Base-by-base conservation (phyloP, 2,113 vertebrate species). In the Neoarius graeffei region DNA sequence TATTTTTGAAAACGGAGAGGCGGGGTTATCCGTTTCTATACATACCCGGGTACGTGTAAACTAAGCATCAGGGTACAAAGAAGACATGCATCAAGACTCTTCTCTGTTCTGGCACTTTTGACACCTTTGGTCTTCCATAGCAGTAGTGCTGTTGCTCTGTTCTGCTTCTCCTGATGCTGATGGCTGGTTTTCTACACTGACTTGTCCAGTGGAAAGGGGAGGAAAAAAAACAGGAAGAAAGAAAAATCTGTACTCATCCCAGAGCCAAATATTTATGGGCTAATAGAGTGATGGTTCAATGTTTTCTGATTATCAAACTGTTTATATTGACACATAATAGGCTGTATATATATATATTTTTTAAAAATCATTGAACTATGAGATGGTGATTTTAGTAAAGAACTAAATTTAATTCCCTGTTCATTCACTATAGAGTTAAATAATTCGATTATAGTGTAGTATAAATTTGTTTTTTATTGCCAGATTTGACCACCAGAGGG, bases 401-500 rank as follows among this genome's bases (percentile, higher is more conserved):
- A 7, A 1, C 4, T 27, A 27, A 56, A 14, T 6, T 14, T n/a
- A 54, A 13, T n/a, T 54, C 4, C 0, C 23, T 73, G 30, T 19
- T 77, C 1, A 54, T 14, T 74, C 7, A 2, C 17, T 4, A 9
- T 50, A 54, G 15, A 54, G n/a, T 79, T 19, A 30, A 59, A 19
- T 30, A 57, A 30, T 81, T 5, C 10, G 1, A 19, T 57, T 56
- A 30, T 17, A 80, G 14, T 9, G 7, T 27, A 17, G 13, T 27
- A 25, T 52, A 76, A 0, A 73, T 73, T 2, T 71, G 17, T 19
- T 71, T 30, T 35, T 35, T 15, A 73, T 69, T 76, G 15, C 83
- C 56, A 62, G 0, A 52, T 82, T 25, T 54, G n/a, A 80, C 83
- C 90, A 79, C 86, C 27, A 86, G 90, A 67, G 71, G 88, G 62